Conservation (phyloP, 2,113 vertebrate species). For the Antechinus stuartii region DNA sequence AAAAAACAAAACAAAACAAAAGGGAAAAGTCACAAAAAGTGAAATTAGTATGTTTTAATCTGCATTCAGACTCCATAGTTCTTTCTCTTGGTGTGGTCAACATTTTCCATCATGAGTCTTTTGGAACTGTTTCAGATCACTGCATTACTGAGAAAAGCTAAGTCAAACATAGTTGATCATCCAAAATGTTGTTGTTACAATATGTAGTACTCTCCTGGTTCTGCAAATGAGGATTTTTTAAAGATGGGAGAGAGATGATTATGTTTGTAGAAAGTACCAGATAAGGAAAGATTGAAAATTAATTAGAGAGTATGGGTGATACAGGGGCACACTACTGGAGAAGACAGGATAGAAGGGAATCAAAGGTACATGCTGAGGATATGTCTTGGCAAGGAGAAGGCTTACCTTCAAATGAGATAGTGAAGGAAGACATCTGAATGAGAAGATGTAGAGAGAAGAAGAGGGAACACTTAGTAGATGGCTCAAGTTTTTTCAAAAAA, state of each 20-base stretch:
- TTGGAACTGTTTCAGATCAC: no score
- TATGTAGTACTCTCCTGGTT: no score
- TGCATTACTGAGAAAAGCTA: no score
- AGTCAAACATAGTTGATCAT: no score
- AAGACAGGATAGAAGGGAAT: not conserved
- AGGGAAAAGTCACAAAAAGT: no score
- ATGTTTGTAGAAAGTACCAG: not conserved
- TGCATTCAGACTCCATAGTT: no score
- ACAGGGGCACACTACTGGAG: not conserved
- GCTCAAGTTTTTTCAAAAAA: not conserved
- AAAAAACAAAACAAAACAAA: no score
- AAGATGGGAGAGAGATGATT: not conserved
- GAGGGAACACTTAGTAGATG: not conserved
- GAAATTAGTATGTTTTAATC: no score
- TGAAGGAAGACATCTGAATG: not conserved
- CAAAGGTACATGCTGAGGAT: not conserved
- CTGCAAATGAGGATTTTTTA: not conserved
- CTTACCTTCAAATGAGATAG: not conserved
- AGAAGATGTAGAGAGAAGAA: not conserved
- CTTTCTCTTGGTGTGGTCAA: no score
- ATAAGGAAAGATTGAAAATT: not conserved
- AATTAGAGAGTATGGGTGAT: not conserved
- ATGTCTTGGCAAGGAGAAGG: not conserved
- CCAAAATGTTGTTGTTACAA: no score
- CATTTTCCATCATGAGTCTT: no score